Evolutionary conservation across 2,113 vertebrate species (phyloP), one percentile per base, ranked within the genome.

Genomic region (Microcebus murinus): DNA sequence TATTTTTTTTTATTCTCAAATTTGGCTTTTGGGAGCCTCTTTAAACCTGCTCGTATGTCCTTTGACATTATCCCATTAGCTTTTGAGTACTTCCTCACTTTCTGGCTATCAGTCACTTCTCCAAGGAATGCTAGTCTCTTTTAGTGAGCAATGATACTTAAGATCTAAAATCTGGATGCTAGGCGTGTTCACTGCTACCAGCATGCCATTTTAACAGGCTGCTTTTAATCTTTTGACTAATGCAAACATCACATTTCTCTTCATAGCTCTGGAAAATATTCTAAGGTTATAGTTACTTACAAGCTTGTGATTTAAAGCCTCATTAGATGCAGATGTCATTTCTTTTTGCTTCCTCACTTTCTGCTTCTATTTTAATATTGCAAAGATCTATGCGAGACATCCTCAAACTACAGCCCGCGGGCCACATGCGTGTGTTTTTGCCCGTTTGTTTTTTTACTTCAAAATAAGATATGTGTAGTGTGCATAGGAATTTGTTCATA

Each of bases 1-100:
- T 87, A 87, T 61, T 73, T 36, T 61, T 25, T 71, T 73, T 83
- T 42, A 61, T 89, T 91, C 81, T 96, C 73, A 83, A 68, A n/a
- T 67, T 42, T 76, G 36, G 25, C 29, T 34, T 94, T 39, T 87
- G 67, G 73, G 18, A 80, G 31, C 48, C 55, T 90, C 87, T 86
- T 76, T n/a, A 83, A 73, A 80, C 15, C 77, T 77, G 8, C 29
- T 70, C 23, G n/a, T 42, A 18, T 42, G 42, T 94, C 83, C 39
- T 81, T 73, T 31, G 25, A 74, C 48, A 91, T 74, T 63, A 74
- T 21, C 21, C 29, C 61, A 63, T 31, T 23, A 77, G 42, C 10
- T 76, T 87, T 31, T 93, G 42, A 88, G n/a, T 45, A 84, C 23
- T 48, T 84, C 29, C 55, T 83, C 25, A 83, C n/a, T 81, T 89